These are phyloP conservation scores for Eufriesea mexicana DNA, from an alignment of 1,140 invertebrate genomes.

Conservation along the genomic window DNA sequence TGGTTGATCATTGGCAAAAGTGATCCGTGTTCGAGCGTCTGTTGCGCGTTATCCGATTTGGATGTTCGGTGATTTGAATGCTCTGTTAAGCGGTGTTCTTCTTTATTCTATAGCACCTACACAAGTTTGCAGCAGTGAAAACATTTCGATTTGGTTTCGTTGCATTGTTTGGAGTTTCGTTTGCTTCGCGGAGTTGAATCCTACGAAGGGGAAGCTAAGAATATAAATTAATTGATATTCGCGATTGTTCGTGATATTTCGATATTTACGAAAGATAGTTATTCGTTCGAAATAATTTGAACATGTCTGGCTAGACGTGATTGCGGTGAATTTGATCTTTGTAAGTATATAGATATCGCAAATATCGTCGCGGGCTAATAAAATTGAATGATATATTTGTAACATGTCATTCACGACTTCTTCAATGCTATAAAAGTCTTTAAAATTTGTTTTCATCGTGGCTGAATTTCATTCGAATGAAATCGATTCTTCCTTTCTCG, in stretches of 20 bases:
- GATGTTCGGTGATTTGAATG: slow-evolving; percentile 27
- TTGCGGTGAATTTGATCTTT: too few species aligned
- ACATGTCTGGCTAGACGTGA: too few species aligned
- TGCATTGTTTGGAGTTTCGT: not conserved
- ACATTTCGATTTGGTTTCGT: not conserved
- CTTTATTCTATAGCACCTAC: too few species aligned
- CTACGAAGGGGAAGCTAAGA: too few species aligned
- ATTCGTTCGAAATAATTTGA: not conserved
- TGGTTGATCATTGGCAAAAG: not conserved
- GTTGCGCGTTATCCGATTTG: not conserved
- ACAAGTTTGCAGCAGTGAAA: not conserved
- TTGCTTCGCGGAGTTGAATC: not conserved
- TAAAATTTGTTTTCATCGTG: not conserved
- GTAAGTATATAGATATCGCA: too few species aligned
- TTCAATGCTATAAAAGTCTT: too few species aligned
- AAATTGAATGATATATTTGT: too few species aligned
- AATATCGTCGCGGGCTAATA: too few species aligned
- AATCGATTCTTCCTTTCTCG: too few species aligned
- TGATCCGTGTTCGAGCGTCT: not conserved
- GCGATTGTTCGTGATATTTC: too few species aligned
- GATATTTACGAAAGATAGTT: not conserved
- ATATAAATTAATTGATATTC: not conserved
- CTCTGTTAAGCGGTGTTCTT: not conserved
- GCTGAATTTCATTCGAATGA: not conserved
- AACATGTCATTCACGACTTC: too few species aligned